Evolutionary conservation across 2,888 invertebrate species (phyloP).

Genomic region (Melieria picta): DNA sequence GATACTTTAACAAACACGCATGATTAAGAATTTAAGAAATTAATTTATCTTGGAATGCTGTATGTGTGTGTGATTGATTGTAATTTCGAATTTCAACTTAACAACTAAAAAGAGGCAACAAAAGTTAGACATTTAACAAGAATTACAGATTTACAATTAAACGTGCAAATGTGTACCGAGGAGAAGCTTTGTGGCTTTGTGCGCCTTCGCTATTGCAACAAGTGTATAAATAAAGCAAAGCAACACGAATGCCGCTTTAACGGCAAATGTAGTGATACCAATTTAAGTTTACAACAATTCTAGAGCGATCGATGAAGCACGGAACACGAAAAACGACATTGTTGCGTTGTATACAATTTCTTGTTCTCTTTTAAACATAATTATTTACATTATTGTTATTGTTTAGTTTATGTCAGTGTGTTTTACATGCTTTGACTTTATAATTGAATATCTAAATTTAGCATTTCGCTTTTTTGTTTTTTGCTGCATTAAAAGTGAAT

Average conservation of each 20-base stretch:
- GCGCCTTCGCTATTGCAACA: constrained; percentile 1
- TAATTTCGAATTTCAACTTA: constrained; percentile 27
- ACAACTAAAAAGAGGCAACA: constrained; percentile 26
- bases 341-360: constrained; percentile 16
- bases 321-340: not conserved
- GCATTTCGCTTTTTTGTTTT: too few relatives aligned
- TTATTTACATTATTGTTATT: constrained; percentile 31
- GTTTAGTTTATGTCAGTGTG: constrained; percentile 14
- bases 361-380: constrained; percentile 21
- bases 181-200: too few relatives aligned
- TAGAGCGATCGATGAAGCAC: constrained; percentile 8
- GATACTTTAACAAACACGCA: constrained; percentile 32
- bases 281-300: not conserved
- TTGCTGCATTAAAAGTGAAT: too few relatives aligned
- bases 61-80: constrained; percentile 33
- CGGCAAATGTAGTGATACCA: not conserved
- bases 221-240: not conserved
- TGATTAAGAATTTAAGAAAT: constrained; percentile 23
- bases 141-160: not conserved
- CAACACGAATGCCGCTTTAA: not conserved
- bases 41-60: constrained; percentile 45
- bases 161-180: not conserved
- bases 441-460: constrained; percentile 17
- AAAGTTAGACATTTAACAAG: constrained; percentile 2
- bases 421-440: constrained; percentile 28